A percentile compares a stretch with the other conserved stretches of the same genome.
These are phyloP conservation scores for Naja naja DNA, from an alignment of 2,113 vertebrate genomes.

Conservation along the genomic window DNA sequence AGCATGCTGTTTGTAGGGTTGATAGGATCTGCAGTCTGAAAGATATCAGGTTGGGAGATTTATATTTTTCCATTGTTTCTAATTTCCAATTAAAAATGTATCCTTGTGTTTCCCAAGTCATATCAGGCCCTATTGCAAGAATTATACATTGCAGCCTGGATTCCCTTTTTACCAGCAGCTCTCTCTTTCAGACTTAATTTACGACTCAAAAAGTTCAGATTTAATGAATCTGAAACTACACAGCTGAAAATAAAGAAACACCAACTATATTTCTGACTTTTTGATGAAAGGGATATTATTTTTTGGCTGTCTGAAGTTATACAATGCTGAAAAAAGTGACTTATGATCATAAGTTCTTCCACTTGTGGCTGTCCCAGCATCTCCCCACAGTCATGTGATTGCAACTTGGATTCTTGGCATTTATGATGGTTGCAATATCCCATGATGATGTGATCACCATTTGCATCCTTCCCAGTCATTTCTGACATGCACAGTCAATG, in stretches of 20 bases:
- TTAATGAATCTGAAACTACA: neutral
- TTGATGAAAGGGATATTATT: neutral
- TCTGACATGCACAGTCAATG: neutral
- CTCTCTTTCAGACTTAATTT: neutral
- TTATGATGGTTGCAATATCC: neutral
- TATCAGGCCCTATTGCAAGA: neutral
- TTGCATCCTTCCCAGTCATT: neutral
- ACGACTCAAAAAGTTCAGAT: neutral
- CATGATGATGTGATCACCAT: neutral
- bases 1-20: neutral
- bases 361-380: neutral
- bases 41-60: neutral
- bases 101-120: neutral
- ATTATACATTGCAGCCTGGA: neutral
- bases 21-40: neutral
- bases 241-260: neutral
- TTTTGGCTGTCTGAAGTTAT: neutral
- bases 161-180: neutral
- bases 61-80: neutral
- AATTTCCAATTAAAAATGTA: neutral
- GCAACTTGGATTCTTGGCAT: neutral
- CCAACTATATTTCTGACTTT: neutral
- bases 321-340: neutral
- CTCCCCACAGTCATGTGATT: neutral
- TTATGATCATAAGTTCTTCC: neutral